Evolutionary conservation across 2,797 vertebrate genomes (phyloP).

Genomic region (Hydrolagus colliei): DNA sequence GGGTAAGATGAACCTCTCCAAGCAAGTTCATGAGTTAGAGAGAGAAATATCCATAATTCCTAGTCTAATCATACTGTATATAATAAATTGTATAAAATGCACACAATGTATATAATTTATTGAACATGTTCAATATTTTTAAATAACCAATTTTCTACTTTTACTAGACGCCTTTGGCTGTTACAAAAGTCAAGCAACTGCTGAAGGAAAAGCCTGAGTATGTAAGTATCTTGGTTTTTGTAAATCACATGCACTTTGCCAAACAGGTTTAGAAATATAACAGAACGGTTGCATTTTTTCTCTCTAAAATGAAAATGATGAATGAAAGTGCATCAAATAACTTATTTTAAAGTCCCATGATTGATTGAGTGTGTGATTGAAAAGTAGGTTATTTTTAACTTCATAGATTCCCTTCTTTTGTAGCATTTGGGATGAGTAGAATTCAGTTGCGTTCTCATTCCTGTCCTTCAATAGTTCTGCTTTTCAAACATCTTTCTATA

Average conservation of each 20-base stretch:
- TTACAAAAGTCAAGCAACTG: slow-evolving; percentile 78
- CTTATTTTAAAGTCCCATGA: background rate
- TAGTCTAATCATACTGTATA: background rate
- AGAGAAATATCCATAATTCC: background rate
- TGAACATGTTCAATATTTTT: background rate
- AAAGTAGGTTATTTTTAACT: background rate
- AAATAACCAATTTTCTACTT: slow-evolving; percentile 35
- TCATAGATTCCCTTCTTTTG: background rate
- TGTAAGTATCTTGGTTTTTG: slow-evolving; percentile 62
- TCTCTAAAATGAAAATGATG: background rate
- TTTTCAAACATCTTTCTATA: too few relatives aligned
- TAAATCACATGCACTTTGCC: background rate
- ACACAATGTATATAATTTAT: too few relatives aligned
- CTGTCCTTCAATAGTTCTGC: background rate
- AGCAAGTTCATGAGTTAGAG: too few relatives aligned
- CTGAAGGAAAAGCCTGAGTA: slow-evolving; percentile 81
- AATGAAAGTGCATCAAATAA: background rate
- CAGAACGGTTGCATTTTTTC: background rate
- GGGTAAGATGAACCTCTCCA: too few relatives aligned
- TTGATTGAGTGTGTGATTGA: background rate
- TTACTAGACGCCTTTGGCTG: slow-evolving; percentile 83
- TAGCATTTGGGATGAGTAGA: background rate
- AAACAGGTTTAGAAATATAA: background rate
- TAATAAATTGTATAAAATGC: too few relatives aligned
- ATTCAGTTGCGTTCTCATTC: background rate